Percentiles rank a stretch among this genome's conserved stretches.
These are phyloP conservation scores for Gerris lacustris DNA, from an alignment of 2,888 invertebrate species.

Conservation along the genomic window DNA sequence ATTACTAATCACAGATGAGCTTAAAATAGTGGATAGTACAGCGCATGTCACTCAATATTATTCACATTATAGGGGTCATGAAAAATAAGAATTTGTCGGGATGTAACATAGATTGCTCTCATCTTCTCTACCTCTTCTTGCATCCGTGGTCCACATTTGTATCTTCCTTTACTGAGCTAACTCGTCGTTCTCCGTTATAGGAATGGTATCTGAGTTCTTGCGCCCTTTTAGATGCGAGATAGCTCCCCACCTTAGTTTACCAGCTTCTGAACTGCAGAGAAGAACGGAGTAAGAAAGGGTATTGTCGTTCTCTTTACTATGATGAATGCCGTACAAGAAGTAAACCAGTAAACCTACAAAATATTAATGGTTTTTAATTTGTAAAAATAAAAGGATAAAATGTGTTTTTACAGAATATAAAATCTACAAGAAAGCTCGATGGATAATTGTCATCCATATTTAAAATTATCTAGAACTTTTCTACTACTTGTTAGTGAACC, in stretches of 20 bases:
- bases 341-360: slow-evolving; percentile 63
- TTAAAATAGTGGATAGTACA: too few relatives aligned
- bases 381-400: background rate
- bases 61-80: too few relatives aligned
- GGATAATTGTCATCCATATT: too few relatives aligned
- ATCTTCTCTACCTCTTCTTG: too few relatives aligned
- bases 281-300: slow-evolving; percentile 49
- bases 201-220: slow-evolving; percentile 29
- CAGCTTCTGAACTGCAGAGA: slow-evolving; percentile 52
- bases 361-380: slow-evolving; percentile 17
- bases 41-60: too few relatives aligned
- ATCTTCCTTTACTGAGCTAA: slow-evolving; percentile 17
- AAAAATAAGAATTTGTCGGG: too few relatives aligned
- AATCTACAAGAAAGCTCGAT: too few relatives aligned
- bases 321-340: slow-evolving; percentile 72
- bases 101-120: too few relatives aligned
- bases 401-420: slow-evolving; percentile 3
- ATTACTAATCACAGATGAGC: too few relatives aligned
- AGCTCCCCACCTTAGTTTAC: slow-evolving; percentile 49
- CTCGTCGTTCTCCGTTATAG: slow-evolving; percentile 32
- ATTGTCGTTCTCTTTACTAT: slow-evolving; percentile 62
- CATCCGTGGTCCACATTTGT: too few relatives aligned
- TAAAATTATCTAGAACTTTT: too few relatives aligned
- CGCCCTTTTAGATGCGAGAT: slow-evolving; percentile 22
- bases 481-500: too few relatives aligned